Conservation (phyloP, 2,888 invertebrate species). For the Arge pagana region DNA sequence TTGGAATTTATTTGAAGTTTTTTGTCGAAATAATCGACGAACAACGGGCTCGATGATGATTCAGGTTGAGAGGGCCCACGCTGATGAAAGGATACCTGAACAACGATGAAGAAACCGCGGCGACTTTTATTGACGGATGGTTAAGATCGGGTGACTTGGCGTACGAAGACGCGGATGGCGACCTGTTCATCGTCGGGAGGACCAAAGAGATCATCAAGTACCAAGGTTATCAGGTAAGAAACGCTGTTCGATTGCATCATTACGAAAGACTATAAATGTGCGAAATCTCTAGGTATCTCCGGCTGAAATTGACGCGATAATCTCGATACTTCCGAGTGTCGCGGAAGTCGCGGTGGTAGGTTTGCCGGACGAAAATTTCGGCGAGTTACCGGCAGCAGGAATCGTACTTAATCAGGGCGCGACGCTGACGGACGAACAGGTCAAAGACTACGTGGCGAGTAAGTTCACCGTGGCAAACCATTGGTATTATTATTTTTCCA, state of each 20-base stretch:
- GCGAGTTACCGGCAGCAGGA: slow-evolving; percentile 11
- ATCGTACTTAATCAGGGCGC: slow-evolving; percentile 1
- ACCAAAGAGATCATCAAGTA: slow-evolving; percentile 15
- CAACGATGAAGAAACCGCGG: slow-evolving; percentile 5
- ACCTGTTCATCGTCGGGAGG: slow-evolving; percentile 11
- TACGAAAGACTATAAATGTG: background rate
- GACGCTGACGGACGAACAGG: background rate
- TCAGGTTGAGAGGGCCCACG: slow-evolving; percentile 9
- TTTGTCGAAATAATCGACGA: too few species aligned
- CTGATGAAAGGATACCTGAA: slow-evolving; percentile 11
- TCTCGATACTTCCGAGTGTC: slow-evolving; percentile 5
- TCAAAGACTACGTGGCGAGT: slow-evolving; percentile 11
- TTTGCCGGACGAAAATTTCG: slow-evolving; percentile 9
- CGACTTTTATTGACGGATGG: slow-evolving; percentile 1
- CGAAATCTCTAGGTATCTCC: slow-evolving; percentile 5
- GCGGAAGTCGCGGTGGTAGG: slow-evolving; percentile 2
- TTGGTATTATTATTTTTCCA: too few species aligned
- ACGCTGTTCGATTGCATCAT: background rate
- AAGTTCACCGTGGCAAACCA: background rate
- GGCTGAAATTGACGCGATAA: slow-evolving; percentile 8
- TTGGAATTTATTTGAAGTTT: too few species aligned
- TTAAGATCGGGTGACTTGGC: slow-evolving; percentile 12
- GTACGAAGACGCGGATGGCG: slow-evolving; percentile 3
- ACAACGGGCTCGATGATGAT: too few species aligned
- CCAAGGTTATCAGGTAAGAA: slow-evolving; percentile 12